Base-by-base conservation (phyloP, 2,888 invertebrate genomes). In the Leptinotarsa peninsularis region DNA sequence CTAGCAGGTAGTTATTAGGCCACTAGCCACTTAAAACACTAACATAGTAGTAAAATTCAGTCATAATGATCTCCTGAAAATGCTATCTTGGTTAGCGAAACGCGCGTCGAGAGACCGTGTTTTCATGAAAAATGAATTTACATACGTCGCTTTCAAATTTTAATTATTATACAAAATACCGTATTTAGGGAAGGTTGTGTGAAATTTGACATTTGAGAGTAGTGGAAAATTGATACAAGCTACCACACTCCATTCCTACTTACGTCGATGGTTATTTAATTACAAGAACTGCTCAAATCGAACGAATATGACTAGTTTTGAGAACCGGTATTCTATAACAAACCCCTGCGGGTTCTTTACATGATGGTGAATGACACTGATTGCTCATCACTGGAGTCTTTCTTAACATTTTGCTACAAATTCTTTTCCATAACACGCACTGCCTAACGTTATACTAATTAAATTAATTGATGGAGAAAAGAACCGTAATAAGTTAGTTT, bases 291-390 rank as follows among this genome's bases (percentile, higher is more conserved):
- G 76, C 63, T 75, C 71, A 50, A 78, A 72, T 75, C 71, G 50
- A 72, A 74, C 58, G 58, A 54, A 33, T 69, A 69, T 69, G 33
- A 58, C 60, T 49, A 33, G 33, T 70, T 73, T 74, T 60, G 67
- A 81, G 75, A 82, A 83, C 82, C 81, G 81, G 82, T 83, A 72
- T 78, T 74, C 70, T 76, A 79, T 75, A 80, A 78, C 77, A 76
- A 78, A 80, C 76, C 79, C 79, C 80, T 50, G 74, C 69, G 70
- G 82, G 81, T 60, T 67, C 78, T 73, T 73, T 79, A 76, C 77
- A 67, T 71, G 73, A 76, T 79, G 76, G 77, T 78, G 80, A 81
- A 82, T 80, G 82, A 82, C 81, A 82, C 81, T 81, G 80, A 81
- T 81, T 80, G 79, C 81, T 79, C 79, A 78, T 79, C 79, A 74